Conservation (phyloP, 2,888 invertebrate genomes). For the Eutolmus rufibarbis region DNA sequence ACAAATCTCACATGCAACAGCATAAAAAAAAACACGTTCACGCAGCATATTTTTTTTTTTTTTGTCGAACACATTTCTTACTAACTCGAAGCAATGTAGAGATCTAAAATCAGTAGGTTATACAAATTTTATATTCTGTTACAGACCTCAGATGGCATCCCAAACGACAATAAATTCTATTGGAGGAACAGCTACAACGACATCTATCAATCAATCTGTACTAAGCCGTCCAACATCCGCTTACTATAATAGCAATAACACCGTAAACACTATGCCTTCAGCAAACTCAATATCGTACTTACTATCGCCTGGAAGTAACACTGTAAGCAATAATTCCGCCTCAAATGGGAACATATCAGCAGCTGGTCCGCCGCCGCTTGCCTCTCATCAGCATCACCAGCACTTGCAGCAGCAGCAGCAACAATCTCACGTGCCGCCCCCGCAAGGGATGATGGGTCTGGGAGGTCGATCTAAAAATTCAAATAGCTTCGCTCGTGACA, state of each 20-base stretch:
- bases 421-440: conserved; percentile 50
- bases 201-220: conserved; percentile 52
- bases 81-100: neutral
- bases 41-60: neutral
- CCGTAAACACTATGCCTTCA: conserved; percentile 54
- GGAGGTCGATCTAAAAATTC: conserved; percentile 55
- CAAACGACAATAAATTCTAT: conserved; percentile 56
- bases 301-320: conserved; percentile 48
- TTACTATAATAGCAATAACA: conserved; percentile 58
- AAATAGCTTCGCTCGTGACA: conserved; percentile 56
- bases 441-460: conserved; percentile 52
- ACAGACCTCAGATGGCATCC: conserved; percentile 56
- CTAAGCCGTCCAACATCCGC: conserved; percentile 61
- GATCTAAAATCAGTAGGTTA: neutral
- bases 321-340: conserved; percentile 58
- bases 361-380: neutral
- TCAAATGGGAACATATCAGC: conserved; percentile 53
- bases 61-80: conserved; percentile 5
- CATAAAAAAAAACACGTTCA: neutral
- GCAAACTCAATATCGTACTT: conserved; percentile 55
- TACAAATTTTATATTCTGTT: conserved; percentile 26
- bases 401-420: conserved; percentile 52
- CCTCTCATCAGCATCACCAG: conserved; percentile 50
- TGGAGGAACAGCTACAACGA: conserved; percentile 46
- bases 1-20: neutral